Base-by-base conservation (phyloP, 2,888 invertebrate genomes). In the Anarsia innoxiella region DNA sequence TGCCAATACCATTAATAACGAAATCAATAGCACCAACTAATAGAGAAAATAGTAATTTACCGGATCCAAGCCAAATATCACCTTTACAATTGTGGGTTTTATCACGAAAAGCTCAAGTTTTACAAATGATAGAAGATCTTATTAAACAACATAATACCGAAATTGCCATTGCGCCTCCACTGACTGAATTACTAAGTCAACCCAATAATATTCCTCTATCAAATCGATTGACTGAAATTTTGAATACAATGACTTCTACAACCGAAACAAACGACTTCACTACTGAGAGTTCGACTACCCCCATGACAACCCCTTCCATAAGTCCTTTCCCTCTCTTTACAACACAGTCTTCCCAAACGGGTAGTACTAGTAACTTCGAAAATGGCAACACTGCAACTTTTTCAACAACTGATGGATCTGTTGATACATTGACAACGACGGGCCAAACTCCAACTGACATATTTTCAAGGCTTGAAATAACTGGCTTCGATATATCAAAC, bases 101-200 rank as follows among this genome's bases (percentile, higher is more conserved):
- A 42, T 79, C 84, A n/a, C 80, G 77, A 57, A 79, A 83, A 66
- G 84, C 86, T 42, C 69, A 68, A 45, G 77, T 86, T 43, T 66
- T 86, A 41, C 71, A 82, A 61, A 82, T 84, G 75, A 86, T 86
- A 37, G 84, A 86, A 71, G 76, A 84, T 41, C 55, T 86, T 28
- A 73, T 86, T 50, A 62, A 66, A 50, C 69, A 75, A 49, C 84
- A 86, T 45, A 78, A 86, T 49, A 62, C 66, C 36, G 84, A 85
- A 60, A 56, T 84, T 46, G 69, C 67, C 23, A 79, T 73, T 45
- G 67, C 65, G 36, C 56, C 62, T 37, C 61, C 73, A 29, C 51
- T 82, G 45, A 65, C 60, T 48, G 75, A 78, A 39, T 47, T 69
- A 37, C 53, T 70, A 14, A 62, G 49, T 42, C 59, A 66, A 45